Conservation (phyloP, 2,797 vertebrate genomes). For the Chaetodon trifasciatus region DNA sequence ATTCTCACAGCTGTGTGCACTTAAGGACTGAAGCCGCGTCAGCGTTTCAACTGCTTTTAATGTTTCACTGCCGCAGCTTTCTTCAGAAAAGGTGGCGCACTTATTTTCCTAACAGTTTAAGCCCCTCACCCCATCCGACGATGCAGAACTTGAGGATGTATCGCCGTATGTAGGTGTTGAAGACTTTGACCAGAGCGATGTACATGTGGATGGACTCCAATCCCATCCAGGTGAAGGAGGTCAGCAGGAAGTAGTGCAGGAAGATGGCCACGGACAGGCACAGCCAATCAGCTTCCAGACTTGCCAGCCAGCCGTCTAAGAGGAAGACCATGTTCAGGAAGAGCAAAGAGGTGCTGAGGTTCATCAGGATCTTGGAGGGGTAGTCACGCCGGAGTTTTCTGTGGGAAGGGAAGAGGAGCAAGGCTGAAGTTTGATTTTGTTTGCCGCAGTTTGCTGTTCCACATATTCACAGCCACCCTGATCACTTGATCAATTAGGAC, state of each 20-base stretch:
- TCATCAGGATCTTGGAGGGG: slow-evolving; percentile 99
- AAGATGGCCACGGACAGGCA: slow-evolving; percentile 90
- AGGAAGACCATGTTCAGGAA: slow-evolving; percentile 95
- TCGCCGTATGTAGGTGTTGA: slow-evolving; percentile 96
- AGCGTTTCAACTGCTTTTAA: too few species aligned
- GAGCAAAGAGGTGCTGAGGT: slow-evolving; percentile 93
- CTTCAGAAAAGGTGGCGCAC: too few species aligned
- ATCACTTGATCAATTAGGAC: neutral
- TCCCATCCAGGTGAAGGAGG: slow-evolving; percentile 98
- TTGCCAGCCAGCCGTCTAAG: slow-evolving; percentile 94
- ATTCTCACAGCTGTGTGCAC: too few species aligned
- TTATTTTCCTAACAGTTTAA: too few species aligned
- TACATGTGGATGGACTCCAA: slow-evolving; percentile 99
- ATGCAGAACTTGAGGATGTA: slow-evolving; percentile 99
- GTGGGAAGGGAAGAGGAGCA: neutral
- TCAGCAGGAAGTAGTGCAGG: slow-evolving; percentile 95
- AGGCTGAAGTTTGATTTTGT: too few species aligned
- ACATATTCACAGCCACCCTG: too few species aligned
- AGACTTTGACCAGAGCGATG: slow-evolving; percentile 98
- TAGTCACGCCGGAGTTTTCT: slow-evolving; percentile 97
- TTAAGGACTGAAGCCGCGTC: too few species aligned
- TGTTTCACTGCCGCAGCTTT: too few species aligned
- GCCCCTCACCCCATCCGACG: slow-evolving; percentile 93
- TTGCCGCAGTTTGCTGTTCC: too few species aligned
- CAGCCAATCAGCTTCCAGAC: slow-evolving; percentile 83